A percentile compares a stretch with the other conserved stretches of the same genome.
Conservation (phyloP, 2,113 vertebrate species). For the Atrichornis clamosus region DNA sequence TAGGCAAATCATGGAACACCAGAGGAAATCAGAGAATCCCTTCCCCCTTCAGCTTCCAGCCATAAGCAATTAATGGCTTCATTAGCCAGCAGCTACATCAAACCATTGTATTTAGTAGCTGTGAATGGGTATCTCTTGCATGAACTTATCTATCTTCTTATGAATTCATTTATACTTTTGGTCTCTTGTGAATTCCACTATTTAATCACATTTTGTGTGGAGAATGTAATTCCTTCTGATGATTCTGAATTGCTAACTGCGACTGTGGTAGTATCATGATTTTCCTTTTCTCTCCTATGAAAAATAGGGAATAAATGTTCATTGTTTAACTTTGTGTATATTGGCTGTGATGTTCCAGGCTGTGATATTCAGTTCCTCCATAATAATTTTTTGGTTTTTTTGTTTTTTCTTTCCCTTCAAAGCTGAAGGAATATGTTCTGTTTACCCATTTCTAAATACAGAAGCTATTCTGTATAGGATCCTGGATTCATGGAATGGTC, state of each 20-base stretch:
- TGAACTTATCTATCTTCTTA: background rate
- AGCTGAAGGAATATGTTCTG: background rate
- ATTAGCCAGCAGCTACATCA: background rate
- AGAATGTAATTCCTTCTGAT: slow-evolving; percentile 29
- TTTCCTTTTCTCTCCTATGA: background rate
- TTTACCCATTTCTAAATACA: background rate
- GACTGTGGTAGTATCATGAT: background rate
- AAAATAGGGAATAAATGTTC: background rate
- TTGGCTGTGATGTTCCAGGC: background rate
- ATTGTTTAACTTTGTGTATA: background rate
- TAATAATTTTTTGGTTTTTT: fast-evolving
- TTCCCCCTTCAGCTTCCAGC: background rate
- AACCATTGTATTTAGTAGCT: background rate
- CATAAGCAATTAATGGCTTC: slow-evolving; percentile 1
- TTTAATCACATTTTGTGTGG: slow-evolving; percentile 24
- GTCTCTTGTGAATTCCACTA: background rate
- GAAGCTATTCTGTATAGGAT: background rate
- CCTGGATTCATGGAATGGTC: background rate
- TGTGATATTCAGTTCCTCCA: background rate
- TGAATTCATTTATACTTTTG: slow-evolving; percentile 10
- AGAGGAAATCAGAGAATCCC: background rate
- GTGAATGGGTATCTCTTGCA: background rate
- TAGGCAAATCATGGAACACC: background rate
- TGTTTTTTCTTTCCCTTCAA: background rate
- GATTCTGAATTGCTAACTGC: background rate